Percentiles rank a stretch among this genome's conserved stretches.
Evolutionary conservation across 2,797 vertebrate species (phyloP).

Genomic region (Benthosema pterotum): DNA sequence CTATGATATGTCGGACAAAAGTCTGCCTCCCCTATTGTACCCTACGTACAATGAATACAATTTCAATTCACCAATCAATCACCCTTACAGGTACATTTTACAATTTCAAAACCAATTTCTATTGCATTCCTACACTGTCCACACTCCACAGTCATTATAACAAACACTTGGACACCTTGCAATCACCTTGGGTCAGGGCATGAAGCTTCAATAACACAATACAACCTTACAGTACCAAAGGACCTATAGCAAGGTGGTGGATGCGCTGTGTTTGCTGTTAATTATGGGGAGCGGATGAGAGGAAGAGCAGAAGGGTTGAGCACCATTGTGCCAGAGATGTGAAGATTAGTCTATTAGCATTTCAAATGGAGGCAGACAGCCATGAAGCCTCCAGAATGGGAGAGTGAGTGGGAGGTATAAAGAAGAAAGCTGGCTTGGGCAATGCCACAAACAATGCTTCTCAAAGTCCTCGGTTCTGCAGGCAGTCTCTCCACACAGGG

Average conservation of each 20-base stretch:
- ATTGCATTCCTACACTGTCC: no score
- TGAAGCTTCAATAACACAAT: not conserved
- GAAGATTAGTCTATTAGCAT: conserved; percentile 65
- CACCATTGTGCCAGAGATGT: conserved; percentile 18
- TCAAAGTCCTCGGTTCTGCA: conserved; percentile 38
- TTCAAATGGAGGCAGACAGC: conserved; percentile 63
- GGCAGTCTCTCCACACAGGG: conserved; percentile 18
- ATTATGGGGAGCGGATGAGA: conserved; percentile 11
- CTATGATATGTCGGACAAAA: no score
- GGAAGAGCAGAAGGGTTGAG: conserved; percentile 16
- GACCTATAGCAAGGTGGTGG: conserved; percentile 1
- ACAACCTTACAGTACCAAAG: not conserved
- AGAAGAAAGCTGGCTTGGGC: conserved; percentile 36
- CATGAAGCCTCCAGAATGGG: conserved; percentile 21
- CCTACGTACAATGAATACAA: no score
- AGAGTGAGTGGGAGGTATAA: conserved; percentile 52
- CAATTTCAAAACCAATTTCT: no score
- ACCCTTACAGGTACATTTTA: no score
- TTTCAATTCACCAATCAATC: no score
- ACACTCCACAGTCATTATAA: no score
- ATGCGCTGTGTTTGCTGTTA: conserved; percentile 11
- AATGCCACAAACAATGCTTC: conserved; percentile 52
- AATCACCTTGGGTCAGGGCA: not conserved
- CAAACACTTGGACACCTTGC: no score
- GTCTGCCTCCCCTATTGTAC: no score